These are phyloP conservation scores for Acanthopagrus latus DNA, from an alignment of 2,797 vertebrate genomes.

Conservation along the genomic window DNA sequence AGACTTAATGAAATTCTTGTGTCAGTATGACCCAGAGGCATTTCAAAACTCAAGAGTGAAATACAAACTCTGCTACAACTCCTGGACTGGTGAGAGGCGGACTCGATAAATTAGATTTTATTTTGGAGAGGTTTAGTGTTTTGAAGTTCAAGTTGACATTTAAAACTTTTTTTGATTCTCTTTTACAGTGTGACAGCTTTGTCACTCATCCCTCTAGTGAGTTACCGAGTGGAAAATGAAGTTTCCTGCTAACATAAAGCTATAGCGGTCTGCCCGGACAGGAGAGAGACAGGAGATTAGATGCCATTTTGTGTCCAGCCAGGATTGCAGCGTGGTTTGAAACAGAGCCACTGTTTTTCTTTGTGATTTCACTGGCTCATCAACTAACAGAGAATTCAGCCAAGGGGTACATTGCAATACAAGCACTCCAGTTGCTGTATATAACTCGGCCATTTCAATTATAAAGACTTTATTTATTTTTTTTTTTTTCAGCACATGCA, in stretches of 20 bases:
- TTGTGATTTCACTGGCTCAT: slow-evolving; percentile 55
- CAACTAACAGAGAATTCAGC: slow-evolving; percentile 13
- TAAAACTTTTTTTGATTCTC: slow-evolving; percentile 16
- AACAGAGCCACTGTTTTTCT: slow-evolving; percentile 29
- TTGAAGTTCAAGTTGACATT: slow-evolving; percentile 43
- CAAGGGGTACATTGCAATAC: background rate
- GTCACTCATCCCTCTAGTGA: slow-evolving; percentile 11
- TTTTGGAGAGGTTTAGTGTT: background rate
- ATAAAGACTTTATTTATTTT: background rate
- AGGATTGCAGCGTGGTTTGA: slow-evolving; percentile 37
- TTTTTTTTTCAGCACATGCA: no score
- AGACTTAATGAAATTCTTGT: background rate
- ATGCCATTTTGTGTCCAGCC: slow-evolving; percentile 20
- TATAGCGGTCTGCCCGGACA: slow-evolving; percentile 23
- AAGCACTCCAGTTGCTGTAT: slow-evolving; percentile 2
- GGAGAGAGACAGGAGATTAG: slow-evolving; percentile 21
- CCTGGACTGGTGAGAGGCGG: background rate
- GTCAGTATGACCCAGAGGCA: background rate
- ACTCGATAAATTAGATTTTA: background rate
- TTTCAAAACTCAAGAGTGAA: background rate
- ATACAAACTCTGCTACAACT: slow-evolving; percentile 7
- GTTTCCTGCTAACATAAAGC: background rate
- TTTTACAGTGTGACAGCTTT: slow-evolving; percentile 15
- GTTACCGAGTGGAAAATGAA: slow-evolving; percentile 11
- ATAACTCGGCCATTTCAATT: background rate